These are phyloP conservation scores for Micrasema longulum DNA, from an alignment of 1,140 invertebrate species.

Conservation along the genomic window DNA sequence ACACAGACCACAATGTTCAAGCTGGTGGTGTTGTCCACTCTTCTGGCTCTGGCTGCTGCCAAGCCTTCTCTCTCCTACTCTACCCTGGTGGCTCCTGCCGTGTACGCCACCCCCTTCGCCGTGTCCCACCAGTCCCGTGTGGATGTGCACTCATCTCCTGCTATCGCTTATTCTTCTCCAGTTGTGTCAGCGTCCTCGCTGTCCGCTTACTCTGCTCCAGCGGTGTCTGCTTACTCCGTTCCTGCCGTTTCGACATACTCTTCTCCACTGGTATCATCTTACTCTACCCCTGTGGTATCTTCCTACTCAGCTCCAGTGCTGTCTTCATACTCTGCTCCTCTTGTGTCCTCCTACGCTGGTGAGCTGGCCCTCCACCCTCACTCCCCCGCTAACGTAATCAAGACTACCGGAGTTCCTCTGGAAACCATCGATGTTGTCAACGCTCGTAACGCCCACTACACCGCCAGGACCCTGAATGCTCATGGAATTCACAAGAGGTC, in stretches of 20 bases:
- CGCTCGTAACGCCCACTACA: slow-evolving; percentile 61
- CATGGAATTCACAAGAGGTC: slow-evolving; percentile 55
- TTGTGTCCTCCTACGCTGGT: slow-evolving; percentile 45
- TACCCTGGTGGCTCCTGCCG: slow-evolving; percentile 67
- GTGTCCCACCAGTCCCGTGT: slow-evolving; percentile 49
- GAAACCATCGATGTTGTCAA: slow-evolving; percentile 66
- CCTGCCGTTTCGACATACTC: slow-evolving; percentile 56
- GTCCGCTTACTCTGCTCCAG: slow-evolving; percentile 36
- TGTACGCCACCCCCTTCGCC: slow-evolving; percentile 42
- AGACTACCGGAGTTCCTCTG: slow-evolving; percentile 56
- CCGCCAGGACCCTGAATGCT: slow-evolving; percentile 57
- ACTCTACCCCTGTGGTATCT: slow-evolving; percentile 51
- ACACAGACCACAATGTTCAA: slow-evolving; percentile 70
- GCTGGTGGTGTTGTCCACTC: slow-evolving; percentile 71
- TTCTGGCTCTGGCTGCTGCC: slow-evolving; percentile 63
- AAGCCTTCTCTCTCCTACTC: slow-evolving; percentile 55
- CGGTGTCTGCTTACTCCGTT: slow-evolving; percentile 53
- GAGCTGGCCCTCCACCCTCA: slow-evolving; percentile 58
- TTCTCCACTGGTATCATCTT: slow-evolving; percentile 53
- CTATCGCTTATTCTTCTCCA: slow-evolving; percentile 32
- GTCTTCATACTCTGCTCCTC: slow-evolving; percentile 54
- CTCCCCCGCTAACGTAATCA: slow-evolving; percentile 44
- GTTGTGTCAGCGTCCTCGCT: slow-evolving; percentile 38
- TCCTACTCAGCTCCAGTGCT: slow-evolving; percentile 46
- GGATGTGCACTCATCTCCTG: slow-evolving; percentile 45